Percentiles rank a stretch among this genome's conserved stretches.
Conservation (phyloP, 2,888 invertebrate species). For the Parnassius apollo region DNA sequence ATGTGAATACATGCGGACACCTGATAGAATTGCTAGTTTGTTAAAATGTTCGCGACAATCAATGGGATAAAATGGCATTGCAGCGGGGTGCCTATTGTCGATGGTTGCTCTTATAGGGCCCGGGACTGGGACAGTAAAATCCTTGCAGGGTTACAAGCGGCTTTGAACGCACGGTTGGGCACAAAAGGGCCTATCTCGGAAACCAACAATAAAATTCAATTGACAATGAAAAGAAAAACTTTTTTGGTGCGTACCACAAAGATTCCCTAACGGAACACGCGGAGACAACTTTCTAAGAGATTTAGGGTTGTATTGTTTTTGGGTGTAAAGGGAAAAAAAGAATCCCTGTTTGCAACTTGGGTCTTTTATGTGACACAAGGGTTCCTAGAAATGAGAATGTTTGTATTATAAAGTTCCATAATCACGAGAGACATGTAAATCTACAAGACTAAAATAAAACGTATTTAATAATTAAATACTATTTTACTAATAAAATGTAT, state of each 20-base stretch:
- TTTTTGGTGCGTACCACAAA: slow-evolving; percentile 61
- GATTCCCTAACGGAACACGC: slow-evolving; percentile 67
- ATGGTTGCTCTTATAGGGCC: slow-evolving; percentile 60
- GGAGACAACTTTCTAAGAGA: slow-evolving; percentile 70
- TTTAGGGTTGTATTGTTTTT: slow-evolving; percentile 69
- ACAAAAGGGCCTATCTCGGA: slow-evolving; percentile 76
- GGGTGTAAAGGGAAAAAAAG: slow-evolving; percentile 45
- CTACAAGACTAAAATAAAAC: too few relatives aligned
- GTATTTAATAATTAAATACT: too few relatives aligned
- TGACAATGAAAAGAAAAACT: slow-evolving; percentile 68
- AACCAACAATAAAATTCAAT: slow-evolving; percentile 80
- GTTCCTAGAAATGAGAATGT: background rate
- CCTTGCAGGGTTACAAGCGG: slow-evolving; percentile 62
- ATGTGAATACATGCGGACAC: slow-evolving; percentile 56
- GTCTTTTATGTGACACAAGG: slow-evolving; percentile 5
- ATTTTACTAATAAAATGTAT: too few relatives aligned
- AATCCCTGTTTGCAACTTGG: slow-evolving; percentile 45
- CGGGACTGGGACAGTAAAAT: slow-evolving; percentile 46
- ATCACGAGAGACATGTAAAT: too few relatives aligned
- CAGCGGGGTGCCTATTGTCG: slow-evolving; percentile 70
- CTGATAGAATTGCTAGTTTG: slow-evolving; percentile 56
- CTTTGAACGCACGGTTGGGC: slow-evolving; percentile 76
- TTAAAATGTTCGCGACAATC: slow-evolving; percentile 57
- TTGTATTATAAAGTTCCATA: too few relatives aligned
- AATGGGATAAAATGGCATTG: slow-evolving; percentile 66